Percentiles rank a stretch among this genome's conserved stretches.
These are phyloP conservation scores for Acrocephalus scirpaceus DNA, from an alignment of 2,797 vertebrate species.

Conservation along the genomic window DNA sequence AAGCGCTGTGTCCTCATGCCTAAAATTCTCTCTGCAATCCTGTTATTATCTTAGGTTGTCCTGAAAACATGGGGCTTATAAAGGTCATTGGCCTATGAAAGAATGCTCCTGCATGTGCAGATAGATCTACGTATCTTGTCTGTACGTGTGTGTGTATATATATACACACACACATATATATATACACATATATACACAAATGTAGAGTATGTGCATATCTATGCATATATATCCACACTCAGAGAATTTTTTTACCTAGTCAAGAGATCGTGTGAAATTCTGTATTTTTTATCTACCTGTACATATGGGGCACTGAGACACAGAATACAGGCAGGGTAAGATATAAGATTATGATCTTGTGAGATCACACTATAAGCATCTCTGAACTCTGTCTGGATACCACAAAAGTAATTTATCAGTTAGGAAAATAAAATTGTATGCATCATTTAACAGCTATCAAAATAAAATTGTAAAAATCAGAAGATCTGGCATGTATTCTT, in stretches of 20 bases:
- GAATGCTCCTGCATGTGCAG: background rate
- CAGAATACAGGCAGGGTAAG: background rate
- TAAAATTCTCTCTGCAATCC: background rate
- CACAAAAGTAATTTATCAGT: background rate
- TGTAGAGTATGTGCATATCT: background rate
- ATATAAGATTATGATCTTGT: background rate
- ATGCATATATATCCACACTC: background rate
- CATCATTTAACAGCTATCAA: background rate
- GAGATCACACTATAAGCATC: background rate
- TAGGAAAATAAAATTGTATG: background rate
- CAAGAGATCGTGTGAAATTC: background rate
- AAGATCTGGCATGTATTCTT: background rate
- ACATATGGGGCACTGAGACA: background rate
- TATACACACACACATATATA: no score
- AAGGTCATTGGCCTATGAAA: background rate
- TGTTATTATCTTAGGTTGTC: background rate
- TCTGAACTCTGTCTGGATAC: background rate
- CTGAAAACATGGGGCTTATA: background rate
- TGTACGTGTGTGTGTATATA: background rate
- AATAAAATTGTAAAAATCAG: background rate
- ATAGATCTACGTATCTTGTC: background rate
- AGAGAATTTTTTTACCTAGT: background rate
- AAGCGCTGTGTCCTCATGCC: background rate
- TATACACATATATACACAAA: fast-evolving
- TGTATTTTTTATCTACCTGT: background rate